Evolutionary conservation across 2,113 vertebrate species (phyloP), one percentile per base, ranked within the genome.

Genomic region (Aegypius monachus): DNA sequence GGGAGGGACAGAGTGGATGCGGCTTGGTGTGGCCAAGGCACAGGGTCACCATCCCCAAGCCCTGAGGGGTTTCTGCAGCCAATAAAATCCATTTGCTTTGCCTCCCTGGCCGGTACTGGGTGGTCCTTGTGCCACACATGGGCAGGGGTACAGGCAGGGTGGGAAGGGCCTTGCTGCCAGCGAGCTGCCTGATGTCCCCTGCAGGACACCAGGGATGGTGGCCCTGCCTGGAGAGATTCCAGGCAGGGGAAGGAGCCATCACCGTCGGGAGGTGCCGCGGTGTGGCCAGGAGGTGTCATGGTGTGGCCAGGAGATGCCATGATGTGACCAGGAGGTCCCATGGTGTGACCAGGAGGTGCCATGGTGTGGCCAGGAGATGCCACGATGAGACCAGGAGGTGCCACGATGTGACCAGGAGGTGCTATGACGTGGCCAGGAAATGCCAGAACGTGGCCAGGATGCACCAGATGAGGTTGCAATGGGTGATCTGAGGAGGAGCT

Each of bases 171-270:
- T 77, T 73, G 17, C 70, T 43, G 31, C 23, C 31, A 22, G 63
- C 38, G 58, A 95, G 86, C 68, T 91, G 80, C 93, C 63, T 45
- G 3, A 48, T 95, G 78, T 97, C 55, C 98, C 79, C 98, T 93
- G 73, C 87, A 99, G 99, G 99, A 99, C 94, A 98, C 99, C 92
- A 98, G 98, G 99, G 98, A 98, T 99, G 98, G 99, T 99, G 98
- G 98, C 98, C 98, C 99, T 94, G 98, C 99, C 93, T 98, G 93
- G 99, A 99, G 98, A 99, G 98, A 95, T 99, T 99, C 97, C 99
- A 99, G 97, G 98, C 98, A 78, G 98, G 99, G 98, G 98, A 98
- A 98, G 99, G 98, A 78, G 52, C 38, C 27, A 4, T 52, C 47
- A 3, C 21, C 1, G 16, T 58, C 4, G 3, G 50, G 15, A 82